Conservation (phyloP, 2,888 invertebrate genomes). For the Dioctria linearis region DNA sequence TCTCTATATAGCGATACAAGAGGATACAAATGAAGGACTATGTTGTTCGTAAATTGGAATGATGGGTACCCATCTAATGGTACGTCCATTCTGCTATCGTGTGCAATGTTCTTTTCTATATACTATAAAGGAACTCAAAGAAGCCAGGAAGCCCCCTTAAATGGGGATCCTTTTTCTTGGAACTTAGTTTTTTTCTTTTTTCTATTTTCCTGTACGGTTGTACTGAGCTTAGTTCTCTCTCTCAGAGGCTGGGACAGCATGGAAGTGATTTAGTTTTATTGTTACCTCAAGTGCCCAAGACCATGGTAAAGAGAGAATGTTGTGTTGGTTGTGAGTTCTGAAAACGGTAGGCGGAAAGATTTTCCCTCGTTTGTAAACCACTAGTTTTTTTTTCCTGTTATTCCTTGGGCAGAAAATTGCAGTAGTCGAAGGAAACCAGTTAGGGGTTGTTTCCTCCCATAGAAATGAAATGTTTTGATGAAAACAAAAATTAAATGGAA, state of each 20-base stretch:
- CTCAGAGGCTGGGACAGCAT: background rate
- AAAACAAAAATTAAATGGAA: constrained; percentile 34
- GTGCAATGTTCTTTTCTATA: background rate
- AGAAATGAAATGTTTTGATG: constrained; percentile 4
- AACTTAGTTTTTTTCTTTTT: background rate
- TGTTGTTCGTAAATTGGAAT: background rate
- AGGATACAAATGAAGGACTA: constrained; percentile 32
- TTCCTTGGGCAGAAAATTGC: background rate
- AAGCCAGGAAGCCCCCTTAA: constrained; percentile 30
- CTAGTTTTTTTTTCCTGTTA: constrained; percentile 17
- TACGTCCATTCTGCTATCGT: constrained; percentile 17
- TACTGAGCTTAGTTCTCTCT: background rate
- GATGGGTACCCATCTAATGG: constrained; percentile 18
- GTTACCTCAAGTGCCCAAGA: constrained; percentile 28
- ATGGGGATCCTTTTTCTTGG: constrained; percentile 25
- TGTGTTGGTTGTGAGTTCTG: background rate
- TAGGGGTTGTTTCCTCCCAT: background rate
- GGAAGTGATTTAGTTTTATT: constrained; percentile 47
- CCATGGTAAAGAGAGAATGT: background rate
- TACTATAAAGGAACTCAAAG: background rate
- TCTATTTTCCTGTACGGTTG: background rate
- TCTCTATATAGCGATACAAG: background rate
- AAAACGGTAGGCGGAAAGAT: constrained; percentile 5
- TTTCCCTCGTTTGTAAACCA: constrained; percentile 13
- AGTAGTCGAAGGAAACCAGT: constrained; percentile 9